Evolutionary conservation across 23 tunicate genomes (phyloP), one percentile per base, ranked within the genome.

Genomic region (Styela clava): DNA sequence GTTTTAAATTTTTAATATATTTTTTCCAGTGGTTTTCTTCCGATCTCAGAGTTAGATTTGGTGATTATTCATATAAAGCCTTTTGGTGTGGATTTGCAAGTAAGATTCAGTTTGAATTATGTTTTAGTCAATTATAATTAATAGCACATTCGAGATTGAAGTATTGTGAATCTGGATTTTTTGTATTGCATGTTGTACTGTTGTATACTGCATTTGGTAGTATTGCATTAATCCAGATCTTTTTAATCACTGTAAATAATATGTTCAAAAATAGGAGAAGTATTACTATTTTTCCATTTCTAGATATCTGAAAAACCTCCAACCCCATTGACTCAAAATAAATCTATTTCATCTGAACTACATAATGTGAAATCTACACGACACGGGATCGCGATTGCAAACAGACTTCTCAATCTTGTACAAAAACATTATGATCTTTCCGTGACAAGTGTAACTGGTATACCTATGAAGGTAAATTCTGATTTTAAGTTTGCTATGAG

Each of bases 371-470:
- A 93, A 70, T 86, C 93, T 24, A 87, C 93, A 1, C 28, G 93
- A 44, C 98, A 93, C 74, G 98, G 98, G 25, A 93, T 93, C 64
- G 84, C 90, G 35, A 88, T 93, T 33, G 89, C 88, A 12, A 93
- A 93, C 70, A 74, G 98, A 31, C 74, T 93, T 91, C 72, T 93
- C 7, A 87, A 87, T 74, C 85, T 93, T 28, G 86, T 93, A 25
- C 84, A 82, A 56, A 77, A 74, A 21, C 92, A 93, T 72, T 93
- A 68, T 79, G 85, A 93, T 74, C 62, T 93, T 0, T 93, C 98
- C 5, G 98, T 85, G 3, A 93, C 98, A 16, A 84, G 94, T 36
- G 90, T 93, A 16, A 87, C 88, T 34, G 98, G 98, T 68, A 93
- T 93, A 19, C 98, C 98, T 0, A 93, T 93, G 98, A 93, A 93